Evolutionary conservation across 64 coral and sea anemone species (phyloP).

Genomic region (Catalaphyllia jardinei): DNA sequence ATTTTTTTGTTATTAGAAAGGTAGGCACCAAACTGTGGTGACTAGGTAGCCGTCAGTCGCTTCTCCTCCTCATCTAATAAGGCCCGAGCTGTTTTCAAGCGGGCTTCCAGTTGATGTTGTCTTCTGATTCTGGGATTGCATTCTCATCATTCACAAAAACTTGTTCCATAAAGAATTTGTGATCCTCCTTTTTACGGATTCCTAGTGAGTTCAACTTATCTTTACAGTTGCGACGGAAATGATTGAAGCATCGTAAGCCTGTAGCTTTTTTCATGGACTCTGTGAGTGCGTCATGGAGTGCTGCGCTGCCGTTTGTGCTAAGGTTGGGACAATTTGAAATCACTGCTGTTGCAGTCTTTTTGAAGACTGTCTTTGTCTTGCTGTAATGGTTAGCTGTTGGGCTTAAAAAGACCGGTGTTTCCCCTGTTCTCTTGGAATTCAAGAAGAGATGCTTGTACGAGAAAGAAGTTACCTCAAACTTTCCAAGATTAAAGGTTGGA

Average conservation of each 20-base stretch:
- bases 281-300: slow-evolving; percentile 25
- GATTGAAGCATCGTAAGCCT: slow-evolving; percentile 40
- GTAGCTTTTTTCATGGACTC: slow-evolving; percentile 14
- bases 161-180: background rate
- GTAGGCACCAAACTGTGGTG: no score
- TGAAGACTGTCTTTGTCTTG: slow-evolving; percentile 7
- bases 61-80: no score
- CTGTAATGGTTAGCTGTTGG: slow-evolving; percentile 12
- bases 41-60: no score
- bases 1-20: no score
- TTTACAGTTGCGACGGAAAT: slow-evolving; percentile 36
- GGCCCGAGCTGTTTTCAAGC: no score
- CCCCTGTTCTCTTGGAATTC: no score
- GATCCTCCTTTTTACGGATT: background rate
- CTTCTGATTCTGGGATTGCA: no score
- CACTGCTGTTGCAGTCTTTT: slow-evolving; percentile 13
- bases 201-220: background rate
- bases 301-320: background rate
- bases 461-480: background rate
- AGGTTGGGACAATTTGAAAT: background rate
- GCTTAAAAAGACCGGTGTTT: slow-evolving; percentile 12
- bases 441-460: slow-evolving; percentile 11
- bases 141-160: no score
- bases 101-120: no score
- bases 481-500: background rate